These are phyloP conservation scores for Drosophila chauvacae DNA, from an alignment of 1,140 invertebrate species.

Conservation along the genomic window DNA sequence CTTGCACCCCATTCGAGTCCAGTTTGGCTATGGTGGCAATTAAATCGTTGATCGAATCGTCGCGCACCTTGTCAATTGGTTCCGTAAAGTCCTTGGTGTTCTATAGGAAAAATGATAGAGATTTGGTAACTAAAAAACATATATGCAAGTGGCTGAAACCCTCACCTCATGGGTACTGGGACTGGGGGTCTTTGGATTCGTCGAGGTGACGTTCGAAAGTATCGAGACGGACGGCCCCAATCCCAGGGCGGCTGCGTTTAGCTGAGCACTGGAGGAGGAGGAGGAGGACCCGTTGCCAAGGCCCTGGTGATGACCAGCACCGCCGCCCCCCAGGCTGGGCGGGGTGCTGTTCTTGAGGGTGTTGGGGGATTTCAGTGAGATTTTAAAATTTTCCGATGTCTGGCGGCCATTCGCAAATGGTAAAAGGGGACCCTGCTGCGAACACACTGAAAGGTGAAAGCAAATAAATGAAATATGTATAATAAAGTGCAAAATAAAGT, in stretches of 20 bases:
- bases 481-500: background rate
- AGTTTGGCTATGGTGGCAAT: conserved; percentile 93
- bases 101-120: conserved; percentile 23
- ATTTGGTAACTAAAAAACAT: background rate
- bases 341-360: conserved; percentile 82
- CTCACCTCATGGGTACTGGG: conserved; percentile 86
- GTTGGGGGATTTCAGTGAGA: conserved; percentile 86
- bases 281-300: conserved; percentile 44
- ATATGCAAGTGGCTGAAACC: background rate
- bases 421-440: conserved; percentile 79
- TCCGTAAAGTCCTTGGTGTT: conserved; percentile 85
- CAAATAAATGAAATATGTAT: background rate
- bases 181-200: conserved; percentile 92
- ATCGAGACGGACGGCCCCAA: conserved; percentile 78
- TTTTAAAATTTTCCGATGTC: conserved; percentile 88
- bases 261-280: conserved; percentile 38
- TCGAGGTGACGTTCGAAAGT: conserved; percentile 88
- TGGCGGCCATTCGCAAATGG: conserved; percentile 83
- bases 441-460: conserved; percentile 54
- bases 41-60: conserved; percentile 92
- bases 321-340: conserved; percentile 69
- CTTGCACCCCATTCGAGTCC: conserved; percentile 92
- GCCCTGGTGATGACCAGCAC: conserved; percentile 29
- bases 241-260: conserved; percentile 74
- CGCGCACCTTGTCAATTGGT: conserved; percentile 90